Conservation (phyloP, 2,888 invertebrate genomes). For the Pyrgus malvae region DNA sequence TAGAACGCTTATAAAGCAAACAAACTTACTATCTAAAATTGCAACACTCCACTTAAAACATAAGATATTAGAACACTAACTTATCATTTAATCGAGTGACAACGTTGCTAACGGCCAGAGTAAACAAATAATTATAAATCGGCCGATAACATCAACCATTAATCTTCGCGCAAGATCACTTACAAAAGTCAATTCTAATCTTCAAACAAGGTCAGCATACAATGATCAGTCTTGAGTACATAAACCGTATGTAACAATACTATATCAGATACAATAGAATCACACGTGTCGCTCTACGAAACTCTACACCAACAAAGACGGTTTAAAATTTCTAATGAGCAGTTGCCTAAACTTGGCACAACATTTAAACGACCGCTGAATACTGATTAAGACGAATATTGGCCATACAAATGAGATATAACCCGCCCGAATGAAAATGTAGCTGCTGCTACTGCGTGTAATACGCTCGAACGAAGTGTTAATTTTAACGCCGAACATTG, state of each 20-base stretch:
- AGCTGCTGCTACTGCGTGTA: not conserved
- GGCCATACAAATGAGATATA: conserved; percentile 40
- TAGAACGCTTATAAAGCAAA: conserved; percentile 11
- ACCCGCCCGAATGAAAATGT: conserved; percentile 34
- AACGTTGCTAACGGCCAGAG: conserved; percentile 4
- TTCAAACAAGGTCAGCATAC: conserved; percentile 23
- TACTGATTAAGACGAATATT: conserved; percentile 56
- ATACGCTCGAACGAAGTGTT: not conserved
- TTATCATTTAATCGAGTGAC: conserved; percentile 16
- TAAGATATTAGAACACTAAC: conserved; percentile 10
- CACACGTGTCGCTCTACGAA: conserved; percentile 35
- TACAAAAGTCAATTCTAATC: conserved; percentile 24
- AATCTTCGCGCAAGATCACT: conserved; percentile 18
- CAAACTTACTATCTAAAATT: conserved; percentile 13
- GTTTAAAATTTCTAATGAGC: conserved; percentile 72
- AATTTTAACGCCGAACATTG: conserved; percentile 13
- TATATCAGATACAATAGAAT: conserved; percentile 33
- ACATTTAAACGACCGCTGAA: conserved; percentile 52
- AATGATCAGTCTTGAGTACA: conserved; percentile 20
- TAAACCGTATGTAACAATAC: conserved; percentile 30
- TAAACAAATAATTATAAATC: conserved; percentile 18
- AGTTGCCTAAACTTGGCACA: conserved; percentile 65
- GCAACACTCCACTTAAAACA: not conserved
- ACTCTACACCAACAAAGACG: conserved; percentile 57
- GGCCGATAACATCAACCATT: conserved; percentile 16